phyloP scores from a whole-genome alignment of 37 sponge, comb jelly and placozoan genomes.

The Hormiphora californensis region DNA sequence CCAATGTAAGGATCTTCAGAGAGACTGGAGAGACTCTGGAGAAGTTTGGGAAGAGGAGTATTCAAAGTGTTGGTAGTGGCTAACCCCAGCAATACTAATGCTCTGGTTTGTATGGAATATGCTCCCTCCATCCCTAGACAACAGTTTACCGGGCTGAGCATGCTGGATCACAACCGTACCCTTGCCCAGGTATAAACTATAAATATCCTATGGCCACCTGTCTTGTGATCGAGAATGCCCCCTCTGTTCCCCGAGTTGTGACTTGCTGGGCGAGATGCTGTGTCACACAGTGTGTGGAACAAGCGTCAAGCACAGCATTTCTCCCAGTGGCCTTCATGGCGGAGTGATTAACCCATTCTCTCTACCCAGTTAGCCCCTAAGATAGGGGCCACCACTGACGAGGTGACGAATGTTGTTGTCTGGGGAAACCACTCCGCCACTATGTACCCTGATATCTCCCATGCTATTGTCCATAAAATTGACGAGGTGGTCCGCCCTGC shows the following conservation, averaged over 20 bases:
- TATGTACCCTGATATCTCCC: slow-evolving; percentile 1
- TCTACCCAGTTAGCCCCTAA: background rate
- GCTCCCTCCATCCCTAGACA: background rate
- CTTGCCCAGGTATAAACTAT: background rate
- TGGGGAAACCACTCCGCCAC: slow-evolving; percentile 37
- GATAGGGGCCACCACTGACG: background rate
- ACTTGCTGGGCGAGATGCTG: background rate
- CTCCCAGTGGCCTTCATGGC: no score
- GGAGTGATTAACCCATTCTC: background rate
- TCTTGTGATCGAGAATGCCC: background rate
- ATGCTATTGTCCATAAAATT: background rate
- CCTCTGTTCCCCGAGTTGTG: background rate
- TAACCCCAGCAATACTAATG: slow-evolving; percentile 11
- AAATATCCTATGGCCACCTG: background rate
- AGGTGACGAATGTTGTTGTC: background rate
- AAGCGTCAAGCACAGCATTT: no score
- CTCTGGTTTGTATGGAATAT: background rate
- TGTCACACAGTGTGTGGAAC: no score
- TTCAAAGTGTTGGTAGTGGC: slow-evolving; percentile 67
- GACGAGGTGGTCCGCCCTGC: background rate
- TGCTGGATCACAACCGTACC: slow-evolving; percentile 16
- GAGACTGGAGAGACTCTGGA: slow-evolving; percentile 80
- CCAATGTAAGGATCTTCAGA: slow-evolving; percentile 88
- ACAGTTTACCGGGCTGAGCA: background rate
- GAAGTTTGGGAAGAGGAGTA: slow-evolving; percentile 79